Percentiles rank a stretch among this genome's conserved stretches.
phyloP scores from a whole-genome alignment of 2,888 invertebrate genomes.

The Drosophila mettleri region DNA sequence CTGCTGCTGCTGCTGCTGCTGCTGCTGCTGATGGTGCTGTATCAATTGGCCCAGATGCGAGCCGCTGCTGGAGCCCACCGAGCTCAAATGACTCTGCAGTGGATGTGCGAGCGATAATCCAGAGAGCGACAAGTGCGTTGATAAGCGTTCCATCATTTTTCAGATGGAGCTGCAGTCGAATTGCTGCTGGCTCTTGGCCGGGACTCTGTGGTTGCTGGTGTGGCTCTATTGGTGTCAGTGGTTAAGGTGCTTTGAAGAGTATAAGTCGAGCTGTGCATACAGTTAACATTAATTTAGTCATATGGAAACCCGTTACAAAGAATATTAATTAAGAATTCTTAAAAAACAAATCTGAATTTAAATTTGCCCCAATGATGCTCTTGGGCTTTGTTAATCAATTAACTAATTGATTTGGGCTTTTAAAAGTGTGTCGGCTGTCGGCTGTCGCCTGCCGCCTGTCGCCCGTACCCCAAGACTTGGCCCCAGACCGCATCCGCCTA shows the following conservation, averaged over 20 bases:
- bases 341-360: constrained; percentile 1
- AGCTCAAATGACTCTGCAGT: constrained; percentile 83
- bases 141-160: constrained; percentile 85
- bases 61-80: constrained; percentile 73
- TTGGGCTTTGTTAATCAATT: constrained; percentile 76
- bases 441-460: constrained; percentile 57
- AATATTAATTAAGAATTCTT: background rate
- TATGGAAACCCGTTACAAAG: background rate
- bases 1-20: constrained; percentile 71
- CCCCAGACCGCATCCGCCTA: constrained; percentile 2
- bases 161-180: constrained; percentile 53
- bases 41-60: constrained; percentile 73
- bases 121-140: constrained; percentile 84
- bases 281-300: background rate
- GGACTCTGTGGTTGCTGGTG: constrained; percentile 19
- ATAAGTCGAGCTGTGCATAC: constrained; percentile 29
- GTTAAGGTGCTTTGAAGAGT: constrained; percentile 34
- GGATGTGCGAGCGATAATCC: constrained; percentile 85
- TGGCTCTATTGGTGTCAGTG: constrained; percentile 27
- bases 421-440: constrained; percentile 67
- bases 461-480: constrained; percentile 28
- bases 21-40: constrained; percentile 73
- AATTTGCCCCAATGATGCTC: constrained; percentile 18
- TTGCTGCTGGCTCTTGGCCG: constrained; percentile 39
- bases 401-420: constrained; percentile 81